phyloP scores from a whole-genome alignment of 2,797 vertebrate genomes.

The Aphelocoma californica region DNA sequence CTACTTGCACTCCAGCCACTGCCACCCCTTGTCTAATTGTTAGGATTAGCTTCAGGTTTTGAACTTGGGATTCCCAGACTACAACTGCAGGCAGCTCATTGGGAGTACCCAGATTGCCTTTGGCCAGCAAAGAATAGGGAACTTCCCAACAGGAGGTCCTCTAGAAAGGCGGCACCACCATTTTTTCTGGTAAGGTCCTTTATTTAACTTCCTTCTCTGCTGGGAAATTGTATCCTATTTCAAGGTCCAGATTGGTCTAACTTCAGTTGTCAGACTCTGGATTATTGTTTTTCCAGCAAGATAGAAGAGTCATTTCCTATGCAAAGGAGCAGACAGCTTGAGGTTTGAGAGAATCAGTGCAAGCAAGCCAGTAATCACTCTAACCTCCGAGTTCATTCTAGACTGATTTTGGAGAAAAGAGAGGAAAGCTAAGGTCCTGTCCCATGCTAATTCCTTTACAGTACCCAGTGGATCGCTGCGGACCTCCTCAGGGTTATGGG shows the following conservation, averaged over 20 bases:
- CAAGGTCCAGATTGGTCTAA: background rate
- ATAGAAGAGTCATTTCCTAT: background rate
- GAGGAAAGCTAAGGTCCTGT: background rate
- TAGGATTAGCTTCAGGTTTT: background rate
- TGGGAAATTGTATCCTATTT: background rate
- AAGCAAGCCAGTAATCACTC: background rate
- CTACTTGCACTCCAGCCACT: background rate
- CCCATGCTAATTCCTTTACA: background rate
- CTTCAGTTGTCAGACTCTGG: background rate
- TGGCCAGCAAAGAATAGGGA: background rate
- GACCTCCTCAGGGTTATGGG: slow-evolving; percentile 36
- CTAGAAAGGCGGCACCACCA: background rate
- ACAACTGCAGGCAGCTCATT: background rate
- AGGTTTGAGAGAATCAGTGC: background rate
- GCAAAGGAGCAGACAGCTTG: background rate
- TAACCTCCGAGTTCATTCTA: background rate
- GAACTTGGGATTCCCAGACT: background rate
- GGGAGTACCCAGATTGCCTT: background rate
- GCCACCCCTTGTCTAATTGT: background rate
- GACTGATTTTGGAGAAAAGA: background rate
- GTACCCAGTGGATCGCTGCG: slow-evolving; percentile 72
- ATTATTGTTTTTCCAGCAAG: background rate
- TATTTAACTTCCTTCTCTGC: background rate
- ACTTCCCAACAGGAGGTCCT: background rate
- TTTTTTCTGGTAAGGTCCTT: background rate